Conservation (phyloP, 2,113 vertebrate genomes). For the Chloropsis hardwickii region DNA sequence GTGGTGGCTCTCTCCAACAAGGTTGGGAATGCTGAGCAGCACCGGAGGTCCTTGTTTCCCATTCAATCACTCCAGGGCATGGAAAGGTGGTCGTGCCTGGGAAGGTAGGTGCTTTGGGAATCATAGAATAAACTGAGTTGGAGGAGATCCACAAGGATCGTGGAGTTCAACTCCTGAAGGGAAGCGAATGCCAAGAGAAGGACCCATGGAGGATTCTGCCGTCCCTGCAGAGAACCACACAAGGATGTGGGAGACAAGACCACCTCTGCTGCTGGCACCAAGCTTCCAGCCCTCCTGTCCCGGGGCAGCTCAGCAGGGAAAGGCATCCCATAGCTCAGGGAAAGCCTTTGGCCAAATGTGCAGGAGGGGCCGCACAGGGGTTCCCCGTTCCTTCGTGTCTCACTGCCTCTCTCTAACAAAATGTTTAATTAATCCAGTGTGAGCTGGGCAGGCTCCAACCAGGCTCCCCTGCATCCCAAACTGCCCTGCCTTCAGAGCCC, state of each 20-base stretch:
- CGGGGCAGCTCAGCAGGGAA: accelerated
- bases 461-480: background rate
- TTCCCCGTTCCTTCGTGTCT: background rate
- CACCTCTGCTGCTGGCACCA: background rate
- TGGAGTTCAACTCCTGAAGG: background rate
- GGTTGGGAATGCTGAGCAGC: background rate
- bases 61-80: background rate
- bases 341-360: background rate
- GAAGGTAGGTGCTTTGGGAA: background rate
- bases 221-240: background rate
- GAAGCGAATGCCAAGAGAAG: background rate
- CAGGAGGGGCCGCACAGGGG: background rate
- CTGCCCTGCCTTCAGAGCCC: background rate
- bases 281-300: background rate
- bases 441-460: background rate
- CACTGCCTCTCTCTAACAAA: background rate
- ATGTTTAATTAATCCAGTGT: background rate
- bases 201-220: background rate
- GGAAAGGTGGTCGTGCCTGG: background rate
- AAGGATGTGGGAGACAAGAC: background rate
- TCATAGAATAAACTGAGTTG: background rate
- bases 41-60: accelerated
- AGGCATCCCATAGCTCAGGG: background rate
- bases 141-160: background rate
- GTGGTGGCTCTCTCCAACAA: background rate